Evolutionary conservation across 2,888 invertebrate genomes (phyloP), one percentile per base, ranked within the genome.

Genomic region (Molanna angustata): DNA sequence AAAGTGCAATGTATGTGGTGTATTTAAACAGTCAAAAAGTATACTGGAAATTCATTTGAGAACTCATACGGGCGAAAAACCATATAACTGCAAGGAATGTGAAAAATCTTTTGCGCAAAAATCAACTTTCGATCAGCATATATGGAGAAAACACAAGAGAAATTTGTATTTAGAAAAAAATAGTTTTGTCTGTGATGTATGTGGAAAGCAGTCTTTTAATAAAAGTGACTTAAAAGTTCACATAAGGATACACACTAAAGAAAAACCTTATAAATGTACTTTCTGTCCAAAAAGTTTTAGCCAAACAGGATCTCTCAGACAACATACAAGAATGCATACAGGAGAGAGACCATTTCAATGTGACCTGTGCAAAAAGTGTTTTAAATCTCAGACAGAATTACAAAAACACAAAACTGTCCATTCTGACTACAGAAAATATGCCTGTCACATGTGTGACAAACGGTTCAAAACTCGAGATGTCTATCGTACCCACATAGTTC

Each of bases 211-310:
- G 0, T 74, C 73, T 49, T 70, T 61, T 51, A 65, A 69, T 3
- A 71, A 70, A 59, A 63, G 57, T 56, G 68, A 71, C 61, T 65
- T 74, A 1, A 64, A 64, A 20, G 64, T 67, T 13, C 75, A 76
- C 45, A 67, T 70, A 65, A 62, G 73, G 4, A 68, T 65, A 6
- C 75, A 75, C 45, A 74, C 74, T 1, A 70, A 72, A 1, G 74
- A 75, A 55, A 73, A 71, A 9, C 75, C 75, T 1, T 74, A 70
- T 52, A 47, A 62, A 1, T 76, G 74, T 50, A 52, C 67, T 0
- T 53, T 66, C 13, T 76, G 75, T 48, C 62, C 66, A 0, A 58
- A 63, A 4, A 65, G 63, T n/a, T 75, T 74, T 48, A 67, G 68
- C 2, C 75, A 74, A 56, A 53, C 66, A 4, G 67, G 70, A 54